A percentile compares a stretch with the other conserved stretches of the same genome.
Evolutionary conservation across 2,888 invertebrate species (phyloP).

Genomic region (Caenorhabditis virilis): DNA sequence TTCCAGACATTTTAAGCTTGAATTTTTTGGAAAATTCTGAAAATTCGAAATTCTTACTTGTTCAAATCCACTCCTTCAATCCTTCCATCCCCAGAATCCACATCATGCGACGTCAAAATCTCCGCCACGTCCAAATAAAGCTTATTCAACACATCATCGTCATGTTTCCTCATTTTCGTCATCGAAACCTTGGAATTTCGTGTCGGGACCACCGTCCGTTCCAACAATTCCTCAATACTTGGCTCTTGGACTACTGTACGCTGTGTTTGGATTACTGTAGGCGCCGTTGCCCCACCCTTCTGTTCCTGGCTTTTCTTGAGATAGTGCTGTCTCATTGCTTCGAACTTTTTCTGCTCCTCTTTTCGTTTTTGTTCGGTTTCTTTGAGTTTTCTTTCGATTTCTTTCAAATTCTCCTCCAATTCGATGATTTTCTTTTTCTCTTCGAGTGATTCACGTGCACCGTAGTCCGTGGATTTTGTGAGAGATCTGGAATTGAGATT

Average conservation of each 20-base stretch:
- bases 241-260: neutral
- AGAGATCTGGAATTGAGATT: conserved; percentile 36
- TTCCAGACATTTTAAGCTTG: too few relatives aligned
- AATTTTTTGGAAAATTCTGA: too few relatives aligned
- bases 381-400: conserved; percentile 28
- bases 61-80: too few relatives aligned
- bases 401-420: conserved; percentile 43
- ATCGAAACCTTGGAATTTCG: neutral
- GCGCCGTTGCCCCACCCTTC: neutral
- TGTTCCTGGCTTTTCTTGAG: neutral
- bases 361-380: conserved; percentile 29
- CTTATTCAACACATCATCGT: conserved; percentile 46
- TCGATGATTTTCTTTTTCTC: conserved; percentile 46
- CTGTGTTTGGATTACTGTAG: too few relatives aligned
- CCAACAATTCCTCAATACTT: neutral
- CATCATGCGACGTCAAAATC: conserved; percentile 36
- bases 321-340: conserved; percentile 24
- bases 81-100: too few relatives aligned
- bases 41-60: too few relatives aligned
- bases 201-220: neutral
- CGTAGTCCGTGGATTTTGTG: conserved; percentile 32
- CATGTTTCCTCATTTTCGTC: conserved; percentile 2
- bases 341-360: conserved; percentile 33
- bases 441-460: conserved; percentile 40
- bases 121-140: conserved; percentile 54